Evolutionary conservation across 2,797 vertebrate genomes (phyloP).

Genomic region (Merluccius polli): DNA sequence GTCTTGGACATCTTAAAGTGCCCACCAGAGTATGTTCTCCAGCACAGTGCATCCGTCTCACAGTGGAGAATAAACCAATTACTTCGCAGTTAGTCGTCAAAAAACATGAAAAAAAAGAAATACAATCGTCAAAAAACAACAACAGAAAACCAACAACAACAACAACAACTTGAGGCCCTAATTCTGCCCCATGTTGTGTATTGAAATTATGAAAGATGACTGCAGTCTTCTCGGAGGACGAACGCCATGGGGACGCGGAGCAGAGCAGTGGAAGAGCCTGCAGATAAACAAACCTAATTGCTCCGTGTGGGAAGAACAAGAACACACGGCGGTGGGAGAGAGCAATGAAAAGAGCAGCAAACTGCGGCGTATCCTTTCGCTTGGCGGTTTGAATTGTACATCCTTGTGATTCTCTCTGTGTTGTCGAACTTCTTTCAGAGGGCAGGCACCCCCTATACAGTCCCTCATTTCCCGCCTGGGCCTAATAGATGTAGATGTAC

Average conservation of each 20-base stretch:
- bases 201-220: neutral
- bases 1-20: neutral
- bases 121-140: neutral
- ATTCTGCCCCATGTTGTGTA: neutral
- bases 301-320: neutral
- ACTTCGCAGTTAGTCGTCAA: neutral
- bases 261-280: neutral
- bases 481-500: neutral
- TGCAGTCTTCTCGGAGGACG: neutral
- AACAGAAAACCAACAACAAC: neutral
- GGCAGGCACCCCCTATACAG: neutral
- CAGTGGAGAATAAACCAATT: neutral
- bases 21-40: neutral
- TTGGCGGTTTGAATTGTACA: neutral
- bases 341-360: neutral
- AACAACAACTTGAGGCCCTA: neutral
- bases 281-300: slow-evolving; percentile 6
- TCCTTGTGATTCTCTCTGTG: neutral
- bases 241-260: neutral
- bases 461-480: neutral
- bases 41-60: neutral
- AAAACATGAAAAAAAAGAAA: neutral
- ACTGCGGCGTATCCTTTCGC: neutral
- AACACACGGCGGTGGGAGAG: neutral
- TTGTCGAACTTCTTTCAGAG: neutral